Evolutionary conservation across 2,797 vertebrate species (phyloP), one percentile per base, ranked within the genome.

Genomic region (Aphelocoma californica): DNA sequence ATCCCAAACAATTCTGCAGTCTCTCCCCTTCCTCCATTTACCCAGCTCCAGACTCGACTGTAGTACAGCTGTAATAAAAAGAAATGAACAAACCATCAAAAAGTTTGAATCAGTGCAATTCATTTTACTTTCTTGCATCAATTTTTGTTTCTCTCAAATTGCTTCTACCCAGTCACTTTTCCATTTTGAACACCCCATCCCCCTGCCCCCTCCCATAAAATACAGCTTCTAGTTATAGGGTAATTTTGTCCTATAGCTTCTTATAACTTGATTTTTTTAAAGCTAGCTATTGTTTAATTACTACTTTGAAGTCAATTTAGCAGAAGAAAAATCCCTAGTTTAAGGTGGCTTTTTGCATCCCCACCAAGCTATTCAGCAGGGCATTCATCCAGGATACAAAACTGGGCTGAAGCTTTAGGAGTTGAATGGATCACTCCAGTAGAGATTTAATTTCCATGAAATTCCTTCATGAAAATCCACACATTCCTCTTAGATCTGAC

Each of bases 391-490:
- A 58, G 84, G 91, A 93, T 83, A 97, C 92, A 96, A 96, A 96
- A 96, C 95, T 93, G 58, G 74, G 88, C 89, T 95, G 92, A 71
- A 91, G 92, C 91, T 95, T 96, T 91, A 78, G 69, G 75, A 81
- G 66, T 4, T 96, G 95, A 97, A 97, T 95, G 89, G 89, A 72
- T 92, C 62, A 8, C 81, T 95, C 92, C 95, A 96, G 94, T 90
- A 83, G 91, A 92, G 96, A 91, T 86, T 94, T 97, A 96, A 96
- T 97, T 96, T 96, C 93, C 95, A 92, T 96, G 92, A 97, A 96
- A 96, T 96, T 96, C 94, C 93, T 93, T 69, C 91, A 42, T 90
- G 89, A 95, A 96, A 97, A 90, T 83, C 81, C 84, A 95, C 93
- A 95, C 92, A 61, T 83, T 94, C 66, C 89, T 66, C 70, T 94